Conservation (phyloP, 2,888 invertebrate species). For the Eulithis prunata region DNA sequence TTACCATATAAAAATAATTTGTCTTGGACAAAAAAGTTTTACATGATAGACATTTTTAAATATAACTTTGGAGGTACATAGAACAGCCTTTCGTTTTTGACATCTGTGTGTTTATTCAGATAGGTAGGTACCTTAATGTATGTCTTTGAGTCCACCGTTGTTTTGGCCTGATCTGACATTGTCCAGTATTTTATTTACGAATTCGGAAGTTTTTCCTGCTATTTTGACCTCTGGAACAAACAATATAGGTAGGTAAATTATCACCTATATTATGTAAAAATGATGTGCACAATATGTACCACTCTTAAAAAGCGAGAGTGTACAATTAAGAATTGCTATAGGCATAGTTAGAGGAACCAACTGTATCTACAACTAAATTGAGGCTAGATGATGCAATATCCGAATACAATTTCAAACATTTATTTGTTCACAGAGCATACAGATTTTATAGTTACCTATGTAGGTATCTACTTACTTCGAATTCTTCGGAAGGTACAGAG, state of each 20-base stretch:
- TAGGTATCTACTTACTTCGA: too few species aligned
- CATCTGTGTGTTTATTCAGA: slow-evolving; percentile 49
- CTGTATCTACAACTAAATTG: background rate
- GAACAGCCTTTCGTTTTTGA: slow-evolving; percentile 81
- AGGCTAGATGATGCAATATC: slow-evolving; percentile 18
- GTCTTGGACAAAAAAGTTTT: slow-evolving; percentile 76
- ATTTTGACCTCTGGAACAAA: slow-evolving; percentile 90
- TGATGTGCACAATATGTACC: too few species aligned
- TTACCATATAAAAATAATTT: slow-evolving; percentile 78
- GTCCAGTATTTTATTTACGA: slow-evolving; percentile 95
- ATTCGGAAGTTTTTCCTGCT: slow-evolving; percentile 96
- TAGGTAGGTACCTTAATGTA: slow-evolving; percentile 61
- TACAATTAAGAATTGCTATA: too few species aligned
- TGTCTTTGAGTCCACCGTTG: slow-evolving; percentile 90
- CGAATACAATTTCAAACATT: background rate
- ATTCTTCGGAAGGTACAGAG: too few species aligned
- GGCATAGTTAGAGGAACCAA: background rate
- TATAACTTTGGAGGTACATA: slow-evolving; percentile 83
- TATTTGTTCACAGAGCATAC: too few species aligned
- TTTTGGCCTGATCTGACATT: slow-evolving; percentile 92
- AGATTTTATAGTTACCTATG: too few species aligned
- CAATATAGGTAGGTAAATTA: background rate
- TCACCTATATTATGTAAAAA: too few species aligned
- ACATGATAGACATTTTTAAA: slow-evolving; percentile 68
- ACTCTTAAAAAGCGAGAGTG: too few species aligned